Base-by-base conservation (phyloP, 2,797 vertebrate species). In the Etheostoma nigrum region DNA sequence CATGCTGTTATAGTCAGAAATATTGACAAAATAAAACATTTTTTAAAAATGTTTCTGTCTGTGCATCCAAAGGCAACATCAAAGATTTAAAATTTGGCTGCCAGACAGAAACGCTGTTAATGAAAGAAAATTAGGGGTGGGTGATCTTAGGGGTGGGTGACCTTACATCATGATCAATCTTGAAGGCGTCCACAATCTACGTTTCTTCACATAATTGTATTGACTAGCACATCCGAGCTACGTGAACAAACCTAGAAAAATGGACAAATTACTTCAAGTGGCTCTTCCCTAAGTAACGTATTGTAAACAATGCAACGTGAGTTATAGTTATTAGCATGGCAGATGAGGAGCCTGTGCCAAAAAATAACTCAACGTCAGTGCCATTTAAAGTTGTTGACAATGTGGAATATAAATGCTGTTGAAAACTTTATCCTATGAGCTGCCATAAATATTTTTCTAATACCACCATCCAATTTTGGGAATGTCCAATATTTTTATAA, bases 1-100 rank as follows among this genome's bases (percentile, higher is more conserved):
- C 27, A 61, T 44, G 53, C 21, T 47, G 58, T 19, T 79, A 60
- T n/a, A 52, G 33, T 64, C 27, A 19, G 66, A 60, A 60, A 82
- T 71, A 72, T 48, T 40, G 42, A 27, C 27, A 27, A 27, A 27
- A 27, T 27, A 1, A 27, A 27, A 4, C 36, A 16, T 47, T 65
- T 67, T 33, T 6, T 13, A 2, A 33, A 61, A 49, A n/a, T 40
- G 23, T 23, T 60, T 11, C n/a, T 49, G 40, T 59, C 4, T 0
- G 33, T 65, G 18, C 14, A 45, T 45, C 58, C 52, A 74, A 72
- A 62, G 62, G 67, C 63, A 62, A 1, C 36, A 67, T 52, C 40
- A 25, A 49, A n/a, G 21, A 53, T 52, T 74, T 48, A 19, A 58
- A 8, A 25, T 44, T 47, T 27, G 27, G 23, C 54, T 48, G 51